These are phyloP conservation scores for Uloborus diversus DNA, from an alignment of 1,140 invertebrate species.

Conservation along the genomic window DNA sequence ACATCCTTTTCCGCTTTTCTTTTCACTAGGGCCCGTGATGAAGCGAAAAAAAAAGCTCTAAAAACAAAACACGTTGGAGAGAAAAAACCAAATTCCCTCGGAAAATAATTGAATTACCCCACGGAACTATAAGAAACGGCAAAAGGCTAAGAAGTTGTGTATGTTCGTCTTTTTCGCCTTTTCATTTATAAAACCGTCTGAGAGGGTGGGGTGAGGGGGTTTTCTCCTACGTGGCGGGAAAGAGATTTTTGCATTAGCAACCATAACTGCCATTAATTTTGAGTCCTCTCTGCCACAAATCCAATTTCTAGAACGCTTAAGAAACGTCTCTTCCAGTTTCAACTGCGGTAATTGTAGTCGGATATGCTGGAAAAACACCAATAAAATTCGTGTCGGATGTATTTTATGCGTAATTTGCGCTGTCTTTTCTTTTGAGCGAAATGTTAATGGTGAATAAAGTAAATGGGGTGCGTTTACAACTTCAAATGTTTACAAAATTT, in stretches of 20 bases:
- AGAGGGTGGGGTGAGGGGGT: no score
- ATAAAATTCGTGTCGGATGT: background rate
- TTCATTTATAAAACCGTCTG: slow-evolving; percentile 49
- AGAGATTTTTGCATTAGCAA: slow-evolving; percentile 47
- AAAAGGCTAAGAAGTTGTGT: slow-evolving; percentile 7
- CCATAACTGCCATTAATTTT: slow-evolving; percentile 56
- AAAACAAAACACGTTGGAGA: slow-evolving; percentile 34
- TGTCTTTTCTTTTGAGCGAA: no score
- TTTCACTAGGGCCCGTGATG: slow-evolving; percentile 18
- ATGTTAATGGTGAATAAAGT: no score
- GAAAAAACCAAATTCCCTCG: slow-evolving; percentile 51
- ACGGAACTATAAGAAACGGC: slow-evolving; percentile 33
- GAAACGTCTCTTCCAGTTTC: slow-evolving; percentile 42
- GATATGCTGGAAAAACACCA: slow-evolving; percentile 13
- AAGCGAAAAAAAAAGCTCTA: background rate
- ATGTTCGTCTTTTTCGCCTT: background rate
- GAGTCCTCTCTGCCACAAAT: slow-evolving; percentile 53
- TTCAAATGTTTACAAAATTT: no score
- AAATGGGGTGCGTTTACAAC: no score
- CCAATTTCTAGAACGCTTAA: slow-evolving; percentile 48
- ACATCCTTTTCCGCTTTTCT: slow-evolving; percentile 14
- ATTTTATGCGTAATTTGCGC: no score
- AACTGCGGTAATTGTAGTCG: slow-evolving; percentile 24
- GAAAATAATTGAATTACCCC: slow-evolving; percentile 56
- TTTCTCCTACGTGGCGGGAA: no score